A percentile compares a stretch with the other conserved stretches of the same genome.
Conservation (phyloP, 2,888 invertebrate species). For the Lapara coniferarum region DNA sequence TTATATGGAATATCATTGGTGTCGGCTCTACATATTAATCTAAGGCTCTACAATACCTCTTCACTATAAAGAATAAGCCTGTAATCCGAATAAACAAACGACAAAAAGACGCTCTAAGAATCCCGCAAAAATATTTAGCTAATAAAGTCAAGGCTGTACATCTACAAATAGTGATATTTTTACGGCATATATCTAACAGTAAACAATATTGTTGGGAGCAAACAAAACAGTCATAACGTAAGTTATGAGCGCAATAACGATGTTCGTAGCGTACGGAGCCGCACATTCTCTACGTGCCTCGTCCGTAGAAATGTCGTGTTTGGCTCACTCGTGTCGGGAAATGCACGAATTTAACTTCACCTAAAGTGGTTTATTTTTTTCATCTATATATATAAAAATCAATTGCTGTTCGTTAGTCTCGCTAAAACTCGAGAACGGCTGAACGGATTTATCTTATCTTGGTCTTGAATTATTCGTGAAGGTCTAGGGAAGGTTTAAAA, state of each 20-base stretch:
- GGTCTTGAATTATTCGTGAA: too few species aligned
- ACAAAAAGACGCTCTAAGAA: neutral
- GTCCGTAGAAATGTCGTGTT: slow-evolving; percentile 3
- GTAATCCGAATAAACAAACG: neutral
- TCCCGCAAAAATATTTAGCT: slow-evolving; percentile 13
- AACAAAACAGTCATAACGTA: slow-evolving; percentile 34
- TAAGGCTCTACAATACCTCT: neutral
- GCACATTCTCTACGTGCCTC: slow-evolving; percentile 22
- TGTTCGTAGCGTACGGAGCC: slow-evolving; percentile 27
- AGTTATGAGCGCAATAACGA: slow-evolving; percentile 34
- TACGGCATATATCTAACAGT: slow-evolving; percentile 31
- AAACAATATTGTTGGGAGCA: slow-evolving; percentile 36
- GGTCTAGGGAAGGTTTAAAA: too few species aligned
- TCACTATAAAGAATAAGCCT: neutral
- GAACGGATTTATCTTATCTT: too few species aligned
- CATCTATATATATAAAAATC: too few species aligned
- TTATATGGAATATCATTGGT: too few species aligned
- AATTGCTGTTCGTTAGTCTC: too few species aligned
- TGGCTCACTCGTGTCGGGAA: neutral
- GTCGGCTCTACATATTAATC: neutral
- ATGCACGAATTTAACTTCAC: neutral
- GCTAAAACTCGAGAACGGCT: too few species aligned
- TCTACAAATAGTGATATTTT: slow-evolving; percentile 29
- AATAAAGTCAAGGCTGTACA: slow-evolving; percentile 35
- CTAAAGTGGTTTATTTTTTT: too few species aligned